phyloP scores from a whole-genome alignment of 2,888 invertebrate species.

The Magallana nippona region DNA sequence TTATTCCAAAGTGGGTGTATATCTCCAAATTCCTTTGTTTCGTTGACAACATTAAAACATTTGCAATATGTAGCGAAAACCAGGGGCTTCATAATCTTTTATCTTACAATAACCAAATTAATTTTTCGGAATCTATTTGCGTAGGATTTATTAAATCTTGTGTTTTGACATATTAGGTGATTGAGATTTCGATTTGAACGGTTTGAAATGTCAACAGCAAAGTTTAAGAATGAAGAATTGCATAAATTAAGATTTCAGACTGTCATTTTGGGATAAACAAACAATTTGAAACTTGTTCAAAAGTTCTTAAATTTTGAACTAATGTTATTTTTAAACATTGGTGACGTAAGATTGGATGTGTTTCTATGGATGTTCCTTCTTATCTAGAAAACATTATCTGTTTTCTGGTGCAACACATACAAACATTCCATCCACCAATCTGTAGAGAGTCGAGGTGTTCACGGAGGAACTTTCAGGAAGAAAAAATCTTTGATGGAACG shows the following conservation, averaged over 20 bases:
- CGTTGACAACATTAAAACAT: conserved; percentile 27
- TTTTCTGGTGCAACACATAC: neutral
- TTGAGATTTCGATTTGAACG: conserved; percentile 28
- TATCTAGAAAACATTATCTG: neutral
- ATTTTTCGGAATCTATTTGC: conserved; percentile 27
- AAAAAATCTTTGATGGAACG: neutral
- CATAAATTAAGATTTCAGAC: neutral
- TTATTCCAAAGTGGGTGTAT: conserved; percentile 29
- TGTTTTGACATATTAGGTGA: conserved; percentile 25
- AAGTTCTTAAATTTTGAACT: conserved; percentile 1
- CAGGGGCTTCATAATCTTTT: neutral
- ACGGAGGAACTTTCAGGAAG: neutral
- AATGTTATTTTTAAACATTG: neutral
- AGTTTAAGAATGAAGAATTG: conserved; percentile 25
- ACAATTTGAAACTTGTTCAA: conserved; percentile 21
- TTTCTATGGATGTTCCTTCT: neutral
- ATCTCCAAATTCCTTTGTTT: conserved; percentile 29
- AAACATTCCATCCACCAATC: neutral
- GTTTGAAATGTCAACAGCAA: conserved; percentile 17
- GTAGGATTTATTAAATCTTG: conserved; percentile 26
- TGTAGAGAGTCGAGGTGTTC: neutral
- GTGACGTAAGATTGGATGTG: neutral
- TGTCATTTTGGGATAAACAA: conserved; percentile 16
- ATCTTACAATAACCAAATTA: conserved; percentile 30
- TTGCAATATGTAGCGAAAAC: conserved; percentile 18